Percentiles rank a stretch among this genome's conserved stretches.
Evolutionary conservation across 2,888 invertebrate genomes (phyloP).

Genomic region (Drepana falcataria): DNA sequence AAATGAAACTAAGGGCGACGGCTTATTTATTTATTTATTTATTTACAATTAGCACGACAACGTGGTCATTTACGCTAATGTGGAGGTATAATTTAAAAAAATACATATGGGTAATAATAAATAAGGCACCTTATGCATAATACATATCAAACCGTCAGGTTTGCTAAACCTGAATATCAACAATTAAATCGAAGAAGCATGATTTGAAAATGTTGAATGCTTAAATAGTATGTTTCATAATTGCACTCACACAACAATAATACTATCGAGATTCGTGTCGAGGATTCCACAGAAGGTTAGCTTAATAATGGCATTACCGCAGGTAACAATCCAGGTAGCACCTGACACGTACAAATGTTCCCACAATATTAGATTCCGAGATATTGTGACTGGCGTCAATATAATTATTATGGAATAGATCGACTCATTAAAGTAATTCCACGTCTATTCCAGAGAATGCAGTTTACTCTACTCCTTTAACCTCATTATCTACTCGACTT

Average conservation of each 20-base stretch:
- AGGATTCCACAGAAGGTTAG: slow-evolving; percentile 13
- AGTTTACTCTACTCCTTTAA: neutral
- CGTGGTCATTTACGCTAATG: no score
- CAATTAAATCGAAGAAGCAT: no score
- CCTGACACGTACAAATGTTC: slow-evolving; percentile 55
- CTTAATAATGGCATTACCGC: slow-evolving; percentile 37
- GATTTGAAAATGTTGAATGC: no score
- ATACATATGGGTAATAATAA: no score
- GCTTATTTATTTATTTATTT: no score
- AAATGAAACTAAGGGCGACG: no score
- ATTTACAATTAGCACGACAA: no score
- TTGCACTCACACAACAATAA: neutral
- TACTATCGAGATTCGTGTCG: neutral
- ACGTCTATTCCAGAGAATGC: neutral
- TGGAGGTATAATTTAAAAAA: no score
- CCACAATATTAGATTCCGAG: slow-evolving; percentile 26
- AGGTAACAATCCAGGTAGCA: slow-evolving; percentile 57
- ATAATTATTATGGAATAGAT: neutral
- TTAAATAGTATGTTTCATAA: neutral
- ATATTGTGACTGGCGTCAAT: neutral
- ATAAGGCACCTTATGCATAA: no score
- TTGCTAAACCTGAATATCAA: no score
- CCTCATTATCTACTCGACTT: neutral
- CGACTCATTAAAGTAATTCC: neutral
- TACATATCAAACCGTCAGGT: no score